Evolutionary conservation across 2,113 vertebrate species (phyloP).

Genomic region (Scomber japonicus): DNA sequence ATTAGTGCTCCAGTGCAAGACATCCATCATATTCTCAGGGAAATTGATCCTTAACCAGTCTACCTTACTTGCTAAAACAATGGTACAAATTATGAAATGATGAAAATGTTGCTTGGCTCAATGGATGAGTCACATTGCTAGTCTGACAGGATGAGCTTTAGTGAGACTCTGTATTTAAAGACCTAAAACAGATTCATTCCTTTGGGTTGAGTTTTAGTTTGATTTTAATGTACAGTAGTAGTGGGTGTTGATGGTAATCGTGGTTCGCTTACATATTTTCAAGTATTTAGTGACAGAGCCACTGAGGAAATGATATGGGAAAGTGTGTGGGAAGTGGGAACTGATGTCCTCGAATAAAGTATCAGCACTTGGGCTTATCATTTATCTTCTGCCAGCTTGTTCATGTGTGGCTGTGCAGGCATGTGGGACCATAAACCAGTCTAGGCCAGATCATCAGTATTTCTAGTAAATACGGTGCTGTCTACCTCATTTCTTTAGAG

Average conservation of each 20-base stretch:
- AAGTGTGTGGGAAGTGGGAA: constrained; percentile 13
- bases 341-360: constrained; percentile 2
- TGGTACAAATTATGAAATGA: not conserved
- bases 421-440: not conserved
- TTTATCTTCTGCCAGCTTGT: constrained; percentile 2
- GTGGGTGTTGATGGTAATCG: not conserved
- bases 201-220: not conserved
- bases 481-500: constrained; percentile 23
- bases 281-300: not conserved
- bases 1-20: not conserved
- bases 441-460: not conserved
- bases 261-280: constrained; percentile 4
- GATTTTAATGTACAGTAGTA: not conserved
- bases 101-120: not conserved
- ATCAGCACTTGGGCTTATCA: constrained; percentile 19
- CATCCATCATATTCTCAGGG: not conserved
- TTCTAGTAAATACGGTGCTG: not conserved
- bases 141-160: not conserved
- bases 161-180: not conserved
- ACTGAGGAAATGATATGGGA: not conserved
- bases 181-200: not conserved
- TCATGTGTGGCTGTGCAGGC: constrained; percentile 25
- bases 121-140: no score
- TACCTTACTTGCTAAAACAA: not conserved
- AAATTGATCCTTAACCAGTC: not conserved